phyloP scores from a whole-genome alignment of 1,140 invertebrate species.

The Zaprionus camerounensis region DNA sequence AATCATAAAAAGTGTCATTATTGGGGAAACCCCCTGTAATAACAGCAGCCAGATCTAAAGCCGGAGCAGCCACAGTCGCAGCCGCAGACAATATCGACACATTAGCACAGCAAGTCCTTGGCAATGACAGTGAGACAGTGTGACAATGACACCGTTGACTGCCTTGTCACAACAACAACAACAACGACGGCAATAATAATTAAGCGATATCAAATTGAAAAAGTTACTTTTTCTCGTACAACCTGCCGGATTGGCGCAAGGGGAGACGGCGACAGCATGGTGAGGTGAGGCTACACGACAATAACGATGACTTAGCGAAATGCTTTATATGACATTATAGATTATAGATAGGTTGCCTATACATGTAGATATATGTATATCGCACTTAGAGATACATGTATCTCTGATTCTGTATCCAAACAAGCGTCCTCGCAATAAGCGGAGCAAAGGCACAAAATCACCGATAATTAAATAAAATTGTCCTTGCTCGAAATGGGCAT shows the following conservation, averaged over 20 bases:
- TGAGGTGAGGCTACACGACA: background rate
- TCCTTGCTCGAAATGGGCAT: constrained; percentile 34
- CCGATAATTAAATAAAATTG: constrained; percentile 75
- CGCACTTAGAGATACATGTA: background rate
- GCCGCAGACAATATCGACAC: constrained; percentile 25
- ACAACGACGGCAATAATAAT: constrained; percentile 66
- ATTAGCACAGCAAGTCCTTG: constrained; percentile 57
- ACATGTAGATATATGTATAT: constrained; percentile 7
- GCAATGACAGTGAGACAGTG: constrained; percentile 49
- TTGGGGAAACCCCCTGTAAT: constrained; percentile 58
- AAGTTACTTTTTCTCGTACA: constrained; percentile 64
- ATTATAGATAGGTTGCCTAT: constrained; percentile 57
- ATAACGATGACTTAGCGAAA: constrained; percentile 65
- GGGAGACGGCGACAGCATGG: background rate
- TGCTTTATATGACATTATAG: constrained; percentile 35
- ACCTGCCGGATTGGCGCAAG: constrained; percentile 40
- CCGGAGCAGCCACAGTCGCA: background rate
- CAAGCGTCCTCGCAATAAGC: constrained; percentile 32
- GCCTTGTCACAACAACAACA: constrained; percentile 69
- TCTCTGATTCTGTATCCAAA: constrained; percentile 5
- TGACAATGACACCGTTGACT: constrained; percentile 75
- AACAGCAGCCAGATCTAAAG: constrained; percentile 38
- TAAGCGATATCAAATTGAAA: constrained; percentile 80
- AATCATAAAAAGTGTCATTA: constrained; percentile 71
- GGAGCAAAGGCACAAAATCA: constrained; percentile 52